Evolutionary conservation across 2,888 invertebrate species (phyloP).

Genomic region (Tenthredo scrophulariae): DNA sequence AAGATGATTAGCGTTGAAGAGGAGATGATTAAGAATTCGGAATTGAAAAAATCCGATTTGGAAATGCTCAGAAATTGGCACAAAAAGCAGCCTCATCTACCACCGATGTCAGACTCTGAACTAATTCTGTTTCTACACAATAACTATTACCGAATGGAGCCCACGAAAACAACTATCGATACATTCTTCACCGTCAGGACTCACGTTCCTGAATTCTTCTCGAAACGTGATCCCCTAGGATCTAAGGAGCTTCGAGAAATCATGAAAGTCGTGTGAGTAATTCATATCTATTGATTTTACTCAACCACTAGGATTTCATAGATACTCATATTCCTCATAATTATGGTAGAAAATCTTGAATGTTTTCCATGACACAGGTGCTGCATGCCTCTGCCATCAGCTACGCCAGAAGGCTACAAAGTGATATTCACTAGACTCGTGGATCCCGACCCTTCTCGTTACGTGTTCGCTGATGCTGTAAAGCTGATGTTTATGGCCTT

Average conservation of each 20-base stretch:
- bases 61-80: slow-evolving; percentile 83
- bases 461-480: slow-evolving; percentile 80
- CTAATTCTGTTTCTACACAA: slow-evolving; percentile 85
- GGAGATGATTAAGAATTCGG: slow-evolving; percentile 83
- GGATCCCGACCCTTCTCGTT: slow-evolving; percentile 82
- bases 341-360: not conserved
- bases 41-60: slow-evolving; percentile 83
- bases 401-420: slow-evolving; percentile 81
- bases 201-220: slow-evolving; percentile 84
- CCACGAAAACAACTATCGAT: slow-evolving; percentile 86
- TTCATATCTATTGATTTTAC: not conserved
- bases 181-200: slow-evolving; percentile 84
- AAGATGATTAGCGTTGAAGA: slow-evolving; percentile 75
- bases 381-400: slow-evolving; percentile 77
- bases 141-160: slow-evolving; percentile 84
- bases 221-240: slow-evolving; percentile 80
- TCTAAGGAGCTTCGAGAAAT: slow-evolving; percentile 77
- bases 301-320: not conserved
- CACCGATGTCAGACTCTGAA: slow-evolving; percentile 81
- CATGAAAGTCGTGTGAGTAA: slow-evolving; percentile 80
- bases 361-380: slow-evolving; percentile 72
- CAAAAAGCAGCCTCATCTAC: slow-evolving; percentile 84
- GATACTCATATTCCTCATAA: not conserved
- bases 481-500: slow-evolving; percentile 82
- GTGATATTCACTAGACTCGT: slow-evolving; percentile 80